Conservation (phyloP, 2,797 vertebrate species). For the Phoeniculus purpureus region DNA sequence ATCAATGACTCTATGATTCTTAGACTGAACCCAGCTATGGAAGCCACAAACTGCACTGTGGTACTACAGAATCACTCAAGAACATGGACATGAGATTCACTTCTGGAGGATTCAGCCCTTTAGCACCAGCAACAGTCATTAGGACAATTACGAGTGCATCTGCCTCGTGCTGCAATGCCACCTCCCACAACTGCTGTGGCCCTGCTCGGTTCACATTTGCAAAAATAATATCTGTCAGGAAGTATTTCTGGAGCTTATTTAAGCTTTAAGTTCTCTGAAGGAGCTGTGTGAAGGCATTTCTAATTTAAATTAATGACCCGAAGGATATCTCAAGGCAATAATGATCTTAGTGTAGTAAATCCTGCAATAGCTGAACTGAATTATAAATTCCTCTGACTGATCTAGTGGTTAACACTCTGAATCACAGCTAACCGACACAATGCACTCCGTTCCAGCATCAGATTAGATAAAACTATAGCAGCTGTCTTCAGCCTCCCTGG, state of each 20-base stretch:
- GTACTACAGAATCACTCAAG: neutral
- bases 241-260: conserved; percentile 43
- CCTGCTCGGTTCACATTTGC: neutral
- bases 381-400: conserved; percentile 52
- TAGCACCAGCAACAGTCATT: neutral
- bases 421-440: neutral
- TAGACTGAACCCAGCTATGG: neutral
- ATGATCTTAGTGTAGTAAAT: conserved; percentile 44
- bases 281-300: conserved; percentile 52
- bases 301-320: conserved; percentile 64
- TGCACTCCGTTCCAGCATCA: conserved; percentile 1
- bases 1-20: no score
- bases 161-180: neutral
- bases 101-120: neutral
- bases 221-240: conserved; percentile 5
- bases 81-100: rapidly evolving
- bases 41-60: neutral
- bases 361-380: conserved; percentile 51
- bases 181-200: neutral
- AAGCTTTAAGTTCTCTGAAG: conserved; percentile 24
- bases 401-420: conserved; percentile 47
- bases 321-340: conserved; percentile 55
- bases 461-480: conserved; percentile 33
- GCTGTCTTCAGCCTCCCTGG: neutral
- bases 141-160: neutral